These are phyloP conservation scores for Volucella bombylans DNA, from an alignment of 2,888 invertebrate genomes.

Conservation along the genomic window DNA sequence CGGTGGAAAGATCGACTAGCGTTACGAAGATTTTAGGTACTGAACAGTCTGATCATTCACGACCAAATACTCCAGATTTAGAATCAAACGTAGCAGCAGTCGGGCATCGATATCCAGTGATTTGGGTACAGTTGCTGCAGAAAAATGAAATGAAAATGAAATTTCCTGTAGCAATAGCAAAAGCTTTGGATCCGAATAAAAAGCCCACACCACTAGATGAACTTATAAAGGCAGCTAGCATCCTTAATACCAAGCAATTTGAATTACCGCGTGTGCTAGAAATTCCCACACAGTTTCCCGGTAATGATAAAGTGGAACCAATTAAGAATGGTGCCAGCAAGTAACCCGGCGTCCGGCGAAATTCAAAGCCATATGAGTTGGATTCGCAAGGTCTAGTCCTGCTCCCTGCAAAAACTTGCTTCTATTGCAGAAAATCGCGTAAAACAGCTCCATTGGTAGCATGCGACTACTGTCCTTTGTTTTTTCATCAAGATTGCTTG, in stretches of 20 bases:
- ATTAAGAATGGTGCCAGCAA: slow-evolving; percentile 79
- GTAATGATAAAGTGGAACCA: slow-evolving; percentile 87
- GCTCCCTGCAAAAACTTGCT: slow-evolving; percentile 92
- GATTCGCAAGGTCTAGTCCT: slow-evolving; percentile 87
- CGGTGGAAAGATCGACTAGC: slow-evolving; percentile 81
- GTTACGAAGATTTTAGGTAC: slow-evolving; percentile 59
- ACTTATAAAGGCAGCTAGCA: slow-evolving; percentile 90
- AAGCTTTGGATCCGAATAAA: slow-evolving; percentile 80
- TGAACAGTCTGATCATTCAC: slow-evolving; percentile 80
- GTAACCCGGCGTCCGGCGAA: slow-evolving; percentile 77
- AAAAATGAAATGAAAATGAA: slow-evolving; percentile 79
- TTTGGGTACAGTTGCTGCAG: slow-evolving; percentile 76
- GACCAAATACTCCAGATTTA: slow-evolving; percentile 80
- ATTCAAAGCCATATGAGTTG: slow-evolving; percentile 83
- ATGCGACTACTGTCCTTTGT: slow-evolving; percentile 96
- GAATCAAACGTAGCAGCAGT: slow-evolving; percentile 80
- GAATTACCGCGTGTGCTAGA: slow-evolving; percentile 92
- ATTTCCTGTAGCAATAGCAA: slow-evolving; percentile 79
- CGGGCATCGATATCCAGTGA: slow-evolving; percentile 79
- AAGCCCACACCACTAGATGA: slow-evolving; percentile 88
- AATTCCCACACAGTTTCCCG: slow-evolving; percentile 90
- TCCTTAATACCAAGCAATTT: slow-evolving; percentile 95
- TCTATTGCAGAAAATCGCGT: slow-evolving; percentile 92
- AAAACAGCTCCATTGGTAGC: slow-evolving; percentile 91
- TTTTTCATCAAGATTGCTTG: slow-evolving; percentile 96